A percentile compares a stretch with the other conserved stretches of the same genome.
Conservation (phyloP, 2,113 vertebrate species). For the Bothrops jararaca region DNA sequence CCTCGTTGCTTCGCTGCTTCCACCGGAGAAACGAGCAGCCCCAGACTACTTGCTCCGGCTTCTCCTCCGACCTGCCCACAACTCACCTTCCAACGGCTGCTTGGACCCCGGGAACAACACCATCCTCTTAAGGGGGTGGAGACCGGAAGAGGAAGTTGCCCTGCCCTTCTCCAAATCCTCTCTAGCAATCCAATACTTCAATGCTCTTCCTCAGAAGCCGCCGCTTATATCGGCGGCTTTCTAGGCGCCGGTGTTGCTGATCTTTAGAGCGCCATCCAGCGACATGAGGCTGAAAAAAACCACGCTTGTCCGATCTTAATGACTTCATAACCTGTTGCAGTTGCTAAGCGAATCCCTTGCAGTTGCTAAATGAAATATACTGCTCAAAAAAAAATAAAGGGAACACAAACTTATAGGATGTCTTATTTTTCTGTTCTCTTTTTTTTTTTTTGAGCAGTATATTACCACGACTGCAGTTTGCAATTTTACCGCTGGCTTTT, state of each 20-base stretch:
- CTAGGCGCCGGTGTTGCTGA: neutral
- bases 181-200: neutral
- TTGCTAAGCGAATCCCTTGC: no score
- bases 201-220: neutral
- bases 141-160: neutral
- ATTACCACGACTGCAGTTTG: no score
- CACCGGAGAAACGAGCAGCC: neutral
- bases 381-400: no score
- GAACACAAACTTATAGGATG: no score
- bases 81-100: neutral
- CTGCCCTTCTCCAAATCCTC: neutral
- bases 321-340: no score
- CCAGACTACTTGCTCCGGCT: no score
- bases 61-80: neutral
- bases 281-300: neutral
- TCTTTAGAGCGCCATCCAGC: neutral
- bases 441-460: no score
- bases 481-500: no score
- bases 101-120: neutral
- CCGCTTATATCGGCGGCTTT: neutral
- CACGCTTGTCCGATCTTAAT: neutral
- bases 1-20: neutral
- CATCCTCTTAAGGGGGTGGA: fast-evolving
- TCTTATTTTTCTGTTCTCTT: no score
- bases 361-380: no score